A percentile compares a stretch with the other conserved stretches of the same genome.
Conservation (phyloP, 2,797 vertebrate genomes). For the Stomatorhinus walkeri region DNA sequence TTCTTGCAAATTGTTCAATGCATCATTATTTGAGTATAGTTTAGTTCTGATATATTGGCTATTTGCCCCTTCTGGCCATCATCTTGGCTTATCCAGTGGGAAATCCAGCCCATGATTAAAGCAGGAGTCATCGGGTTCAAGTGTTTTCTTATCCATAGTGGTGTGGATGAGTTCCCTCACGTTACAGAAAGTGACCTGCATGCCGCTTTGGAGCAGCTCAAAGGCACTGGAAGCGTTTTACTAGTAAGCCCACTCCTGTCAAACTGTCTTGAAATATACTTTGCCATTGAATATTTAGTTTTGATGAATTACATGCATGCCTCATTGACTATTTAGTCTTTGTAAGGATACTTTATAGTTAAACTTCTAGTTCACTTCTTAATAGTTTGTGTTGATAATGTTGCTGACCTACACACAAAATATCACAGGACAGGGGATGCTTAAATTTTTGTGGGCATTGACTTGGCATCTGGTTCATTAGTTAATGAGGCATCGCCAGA, state of each 20-base stretch:
- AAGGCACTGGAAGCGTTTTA: slow-evolving; percentile 66
- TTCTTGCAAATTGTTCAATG: background rate
- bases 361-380: background rate
- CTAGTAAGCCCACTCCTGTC: slow-evolving; percentile 53
- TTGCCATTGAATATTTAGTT: background rate
- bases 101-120: slow-evolving; percentile 64
- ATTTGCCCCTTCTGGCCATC: background rate
- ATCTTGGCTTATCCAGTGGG: slow-evolving; percentile 45
- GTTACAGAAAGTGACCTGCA: slow-evolving; percentile 62
- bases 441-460: background rate
- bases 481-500: background rate
- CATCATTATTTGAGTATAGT: background rate
- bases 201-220: slow-evolving; percentile 63
- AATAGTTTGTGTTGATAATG: background rate
- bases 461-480: background rate
- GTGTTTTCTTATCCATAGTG: slow-evolving; percentile 74
- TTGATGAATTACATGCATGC: background rate
- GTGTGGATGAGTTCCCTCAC: slow-evolving; percentile 71
- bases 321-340: background rate
- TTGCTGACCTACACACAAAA: background rate
- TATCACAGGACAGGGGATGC: background rate
- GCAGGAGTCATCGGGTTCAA: slow-evolving; percentile 73
- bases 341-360: background rate
- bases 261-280: background rate
- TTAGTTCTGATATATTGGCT: background rate